These are phyloP conservation scores for Lanius collurio DNA, from an alignment of 2,113 vertebrate genomes.

Conservation along the genomic window DNA sequence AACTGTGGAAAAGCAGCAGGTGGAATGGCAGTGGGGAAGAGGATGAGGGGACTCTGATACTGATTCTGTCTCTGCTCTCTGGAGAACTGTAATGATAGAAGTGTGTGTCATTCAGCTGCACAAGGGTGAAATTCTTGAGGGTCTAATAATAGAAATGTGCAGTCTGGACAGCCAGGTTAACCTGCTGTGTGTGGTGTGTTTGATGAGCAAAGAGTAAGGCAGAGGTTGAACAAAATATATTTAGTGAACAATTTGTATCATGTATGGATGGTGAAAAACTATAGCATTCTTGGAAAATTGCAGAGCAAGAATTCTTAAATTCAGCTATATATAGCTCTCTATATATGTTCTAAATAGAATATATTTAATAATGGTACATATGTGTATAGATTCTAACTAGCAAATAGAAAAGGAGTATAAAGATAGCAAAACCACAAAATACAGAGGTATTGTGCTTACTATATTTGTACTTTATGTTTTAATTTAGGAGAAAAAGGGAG, in stretches of 20 bases:
- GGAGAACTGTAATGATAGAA: neutral
- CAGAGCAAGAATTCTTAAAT: neutral
- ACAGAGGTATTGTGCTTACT: neutral
- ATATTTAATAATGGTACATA: neutral
- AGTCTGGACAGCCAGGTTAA: neutral
- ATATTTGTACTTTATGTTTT: neutral
- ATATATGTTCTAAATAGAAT: neutral
- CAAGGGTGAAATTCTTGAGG: neutral
- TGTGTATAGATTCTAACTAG: neutral
- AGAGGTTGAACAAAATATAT: neutral
- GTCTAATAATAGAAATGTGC: neutral
- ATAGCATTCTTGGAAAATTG: neutral
- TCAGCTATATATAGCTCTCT: neutral
- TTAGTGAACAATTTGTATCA: neutral
- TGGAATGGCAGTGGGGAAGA: neutral
- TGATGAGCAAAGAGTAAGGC: neutral
- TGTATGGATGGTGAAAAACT: neutral
- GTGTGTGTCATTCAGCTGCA: neutral
- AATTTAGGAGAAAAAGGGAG: neutral
- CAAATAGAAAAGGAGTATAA: neutral
- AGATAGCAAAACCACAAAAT: neutral
- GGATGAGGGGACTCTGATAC: neutral
- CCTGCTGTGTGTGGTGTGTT: neutral
- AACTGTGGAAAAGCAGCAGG: neutral
- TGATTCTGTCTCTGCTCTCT: neutral